These are phyloP conservation scores for Gryllus longicercus DNA, from an alignment of 2,888 invertebrate genomes.

Conservation along the genomic window DNA sequence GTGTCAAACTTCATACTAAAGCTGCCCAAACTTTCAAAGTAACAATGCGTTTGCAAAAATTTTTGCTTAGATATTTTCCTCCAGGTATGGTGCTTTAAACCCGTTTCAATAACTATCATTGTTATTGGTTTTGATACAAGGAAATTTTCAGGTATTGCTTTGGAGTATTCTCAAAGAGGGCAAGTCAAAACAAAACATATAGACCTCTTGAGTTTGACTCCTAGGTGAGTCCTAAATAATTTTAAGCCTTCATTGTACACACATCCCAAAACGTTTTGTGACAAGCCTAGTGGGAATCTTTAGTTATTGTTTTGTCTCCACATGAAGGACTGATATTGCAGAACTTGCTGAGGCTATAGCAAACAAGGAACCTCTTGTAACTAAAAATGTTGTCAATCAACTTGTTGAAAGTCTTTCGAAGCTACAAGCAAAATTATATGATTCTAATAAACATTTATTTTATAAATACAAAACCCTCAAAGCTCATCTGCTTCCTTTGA, in stretches of 20 bases:
- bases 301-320: neutral
- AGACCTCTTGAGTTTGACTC: conserved; percentile 61
- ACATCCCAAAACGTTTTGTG: conserved; percentile 21
- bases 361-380: conserved; percentile 55
- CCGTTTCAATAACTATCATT: conserved; percentile 12
- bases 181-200: conserved; percentile 59
- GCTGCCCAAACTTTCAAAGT: too few relatives aligned
- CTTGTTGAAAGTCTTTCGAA: conserved; percentile 60
- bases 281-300: conserved; percentile 26
- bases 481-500: conserved; percentile 67
- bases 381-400: conserved; percentile 56
- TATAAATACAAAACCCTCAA: conserved; percentile 63
- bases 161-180: conserved; percentile 60
- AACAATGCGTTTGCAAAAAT: conserved; percentile 64
- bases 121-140: conserved; percentile 23
- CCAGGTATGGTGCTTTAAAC: conserved; percentile 53
- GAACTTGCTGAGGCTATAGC: conserved; percentile 53
- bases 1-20: too few relatives aligned
- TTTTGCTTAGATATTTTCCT: conserved; percentile 68
- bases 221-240: conserved; percentile 51
- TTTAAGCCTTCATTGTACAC: conserved; percentile 9
- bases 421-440: conserved; percentile 61
- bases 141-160: conserved; percentile 52
- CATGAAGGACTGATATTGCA: conserved; percentile 46
- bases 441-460: conserved; percentile 60